These are phyloP conservation scores for Nibea coibor DNA, from an alignment of 2,113 vertebrate genomes.

Conservation along the genomic window DNA sequence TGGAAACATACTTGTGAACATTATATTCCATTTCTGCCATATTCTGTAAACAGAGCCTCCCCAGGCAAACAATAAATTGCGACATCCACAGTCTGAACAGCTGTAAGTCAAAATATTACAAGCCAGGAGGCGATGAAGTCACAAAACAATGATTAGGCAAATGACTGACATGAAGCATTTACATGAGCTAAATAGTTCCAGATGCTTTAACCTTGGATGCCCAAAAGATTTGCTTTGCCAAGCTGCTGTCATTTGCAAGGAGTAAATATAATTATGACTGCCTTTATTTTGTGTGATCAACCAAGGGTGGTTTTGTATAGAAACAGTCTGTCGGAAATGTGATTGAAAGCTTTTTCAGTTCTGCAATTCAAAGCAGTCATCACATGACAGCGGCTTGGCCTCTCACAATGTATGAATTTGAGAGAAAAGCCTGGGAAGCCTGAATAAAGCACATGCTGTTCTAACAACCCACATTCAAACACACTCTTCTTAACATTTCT, in stretches of 20 bases:
- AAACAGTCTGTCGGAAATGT: slow-evolving; percentile 30
- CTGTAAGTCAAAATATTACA: not conserved
- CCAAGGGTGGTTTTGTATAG: slow-evolving; percentile 29
- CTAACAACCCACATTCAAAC: not conserved
- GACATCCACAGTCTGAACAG: not conserved
- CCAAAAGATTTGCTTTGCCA: slow-evolving; percentile 30
- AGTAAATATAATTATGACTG: slow-evolving; percentile 52
- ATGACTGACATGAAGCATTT: slow-evolving; percentile 35
- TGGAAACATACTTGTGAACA: too few relatives aligned
- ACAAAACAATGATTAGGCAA: slow-evolving; percentile 36
- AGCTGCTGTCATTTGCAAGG: slow-evolving; percentile 50
- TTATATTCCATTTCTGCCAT: too few relatives aligned
- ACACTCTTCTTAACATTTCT: not conserved
- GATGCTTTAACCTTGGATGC: slow-evolving; percentile 55
- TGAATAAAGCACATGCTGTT: slow-evolving; percentile 12
- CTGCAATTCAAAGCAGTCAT: slow-evolving; percentile 42
- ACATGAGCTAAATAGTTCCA: slow-evolving; percentile 59
- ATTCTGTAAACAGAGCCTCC: too few relatives aligned
- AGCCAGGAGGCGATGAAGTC: slow-evolving; percentile 34
- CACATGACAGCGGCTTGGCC: slow-evolving; percentile 27
- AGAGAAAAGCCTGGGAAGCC: slow-evolving; percentile 18
- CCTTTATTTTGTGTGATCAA: slow-evolving; percentile 43
- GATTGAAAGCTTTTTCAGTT: slow-evolving; percentile 35
- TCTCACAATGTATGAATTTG: slow-evolving; percentile 2
- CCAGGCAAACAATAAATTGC: not conserved